Evolutionary conservation across 1,140 invertebrate genomes (phyloP).

Genomic region (Lucilia sericata): DNA sequence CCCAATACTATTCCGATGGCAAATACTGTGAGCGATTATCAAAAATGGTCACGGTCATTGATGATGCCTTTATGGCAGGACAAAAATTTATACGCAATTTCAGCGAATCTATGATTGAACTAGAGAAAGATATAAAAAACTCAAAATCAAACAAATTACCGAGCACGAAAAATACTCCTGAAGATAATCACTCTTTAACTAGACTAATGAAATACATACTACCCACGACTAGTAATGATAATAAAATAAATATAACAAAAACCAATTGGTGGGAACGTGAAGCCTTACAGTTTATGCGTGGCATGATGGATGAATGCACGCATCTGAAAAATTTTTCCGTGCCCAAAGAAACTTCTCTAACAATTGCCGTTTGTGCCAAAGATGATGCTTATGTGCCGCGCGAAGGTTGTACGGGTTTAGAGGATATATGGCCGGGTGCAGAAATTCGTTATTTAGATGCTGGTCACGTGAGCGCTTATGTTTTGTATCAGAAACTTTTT

Average conservation of each 20-base stretch:
- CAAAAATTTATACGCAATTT: conserved; percentile 85
- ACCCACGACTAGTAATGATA: conserved; percentile 51
- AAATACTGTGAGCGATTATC: conserved; percentile 84
- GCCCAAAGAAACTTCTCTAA: conserved; percentile 85
- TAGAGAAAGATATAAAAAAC: conserved; percentile 65
- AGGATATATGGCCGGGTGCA: conserved; percentile 92
- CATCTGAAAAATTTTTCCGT: conserved; percentile 93
- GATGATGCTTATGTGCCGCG: conserved; percentile 94
- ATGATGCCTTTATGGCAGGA: conserved; percentile 82
- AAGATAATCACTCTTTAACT: conserved; percentile 55
- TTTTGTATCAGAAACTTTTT: conserved; percentile 88
- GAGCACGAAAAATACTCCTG: not conserved
- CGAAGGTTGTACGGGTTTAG: conserved; percentile 82
- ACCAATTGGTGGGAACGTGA: conserved; percentile 77
- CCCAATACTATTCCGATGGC: conserved; percentile 89
- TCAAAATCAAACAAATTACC: conserved; percentile 46
- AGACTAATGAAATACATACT: conserved; percentile 64
- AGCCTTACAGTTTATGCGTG: conserved; percentile 94
- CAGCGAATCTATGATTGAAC: conserved; percentile 71
- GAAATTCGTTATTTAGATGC: conserved; percentile 88
- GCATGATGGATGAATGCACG: conserved; percentile 99
- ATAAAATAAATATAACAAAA: conserved; percentile 70
- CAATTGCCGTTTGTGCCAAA: conserved; percentile 87
- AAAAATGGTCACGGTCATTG: conserved; percentile 81
- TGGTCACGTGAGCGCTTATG: conserved; percentile 92